These are phyloP conservation scores for Drosophila nebulosa DNA, from an alignment of 1,140 invertebrate genomes.

Conservation along the genomic window DNA sequence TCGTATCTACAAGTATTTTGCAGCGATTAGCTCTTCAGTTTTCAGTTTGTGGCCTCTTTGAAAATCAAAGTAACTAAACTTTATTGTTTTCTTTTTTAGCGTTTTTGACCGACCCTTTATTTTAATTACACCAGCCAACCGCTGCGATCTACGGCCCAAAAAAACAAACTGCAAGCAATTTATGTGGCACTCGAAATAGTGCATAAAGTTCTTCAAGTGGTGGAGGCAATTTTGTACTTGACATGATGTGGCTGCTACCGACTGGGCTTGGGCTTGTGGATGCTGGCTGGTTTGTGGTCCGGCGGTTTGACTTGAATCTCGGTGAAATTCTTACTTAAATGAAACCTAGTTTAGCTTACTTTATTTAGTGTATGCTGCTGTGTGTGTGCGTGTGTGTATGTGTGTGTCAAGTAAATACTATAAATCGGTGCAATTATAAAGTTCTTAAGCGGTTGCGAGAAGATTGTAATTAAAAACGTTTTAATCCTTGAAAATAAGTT, in stretches of 20 bases:
- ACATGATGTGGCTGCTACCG: conserved; percentile 52
- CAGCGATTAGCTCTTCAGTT: background rate
- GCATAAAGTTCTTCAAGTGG: conserved; percentile 70
- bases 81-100: conserved; percentile 17
- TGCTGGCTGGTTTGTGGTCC: conserved; percentile 7
- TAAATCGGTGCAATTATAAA: conserved; percentile 43
- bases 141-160: background rate
- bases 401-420: conserved; percentile 1
- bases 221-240: conserved; percentile 70
- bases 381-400: conserved; percentile 27
- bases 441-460: conserved; percentile 12
- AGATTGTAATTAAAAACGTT: background rate
- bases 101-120: conserved; percentile 20
- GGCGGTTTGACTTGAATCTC: background rate
- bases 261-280: too few relatives aligned
- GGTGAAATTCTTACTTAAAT: conserved; percentile 45
- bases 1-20: background rate
- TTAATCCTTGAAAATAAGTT: background rate
- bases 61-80: conserved; percentile 19
- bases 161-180: conserved; percentile 59
- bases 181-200: conserved; percentile 65
- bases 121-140: conserved; percentile 47
- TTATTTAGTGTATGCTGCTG: conserved; percentile 24
- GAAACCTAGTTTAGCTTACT: conserved; percentile 45
- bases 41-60: background rate